A percentile compares a stretch with the other conserved stretches of the same genome.
Conservation (phyloP, 2,113 vertebrate genomes). For the Narcine bancroftii region DNA sequence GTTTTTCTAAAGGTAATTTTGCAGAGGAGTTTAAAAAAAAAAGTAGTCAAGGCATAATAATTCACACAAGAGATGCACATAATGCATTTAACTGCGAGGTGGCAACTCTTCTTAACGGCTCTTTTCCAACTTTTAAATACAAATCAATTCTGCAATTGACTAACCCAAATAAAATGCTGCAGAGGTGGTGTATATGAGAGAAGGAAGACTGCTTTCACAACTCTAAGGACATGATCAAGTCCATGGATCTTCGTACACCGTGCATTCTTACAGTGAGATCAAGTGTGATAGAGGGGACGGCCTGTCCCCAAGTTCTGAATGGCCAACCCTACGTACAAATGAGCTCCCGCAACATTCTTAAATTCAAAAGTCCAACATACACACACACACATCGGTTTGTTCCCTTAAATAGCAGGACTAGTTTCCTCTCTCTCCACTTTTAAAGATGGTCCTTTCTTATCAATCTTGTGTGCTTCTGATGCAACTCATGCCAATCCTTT, state of each 20-base stretch:
- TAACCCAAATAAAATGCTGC: background rate
- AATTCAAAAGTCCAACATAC: too few species aligned
- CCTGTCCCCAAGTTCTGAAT: too few species aligned
- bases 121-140: background rate
- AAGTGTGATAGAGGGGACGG: background rate
- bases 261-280: too few species aligned
- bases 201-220: background rate
- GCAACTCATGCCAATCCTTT: too few species aligned
- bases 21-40: constrained; percentile 29
- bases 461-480: too few species aligned
- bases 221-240: background rate
- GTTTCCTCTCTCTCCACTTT: too few species aligned
- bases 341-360: too few species aligned
- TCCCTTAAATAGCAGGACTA: too few species aligned
- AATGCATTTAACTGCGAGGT: background rate
- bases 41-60: constrained; percentile 22
- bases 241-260: background rate
- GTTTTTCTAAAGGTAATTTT: constrained; percentile 7
- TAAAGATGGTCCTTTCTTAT: too few species aligned
- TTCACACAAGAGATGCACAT: constrained; percentile 3
- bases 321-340: too few species aligned
- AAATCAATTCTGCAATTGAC: background rate
- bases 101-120: background rate
- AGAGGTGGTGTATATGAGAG: background rate
- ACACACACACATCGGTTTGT: too few species aligned